Base-by-base conservation (phyloP, 2,113 vertebrate species). In the Accipiter cooperii region DNA sequence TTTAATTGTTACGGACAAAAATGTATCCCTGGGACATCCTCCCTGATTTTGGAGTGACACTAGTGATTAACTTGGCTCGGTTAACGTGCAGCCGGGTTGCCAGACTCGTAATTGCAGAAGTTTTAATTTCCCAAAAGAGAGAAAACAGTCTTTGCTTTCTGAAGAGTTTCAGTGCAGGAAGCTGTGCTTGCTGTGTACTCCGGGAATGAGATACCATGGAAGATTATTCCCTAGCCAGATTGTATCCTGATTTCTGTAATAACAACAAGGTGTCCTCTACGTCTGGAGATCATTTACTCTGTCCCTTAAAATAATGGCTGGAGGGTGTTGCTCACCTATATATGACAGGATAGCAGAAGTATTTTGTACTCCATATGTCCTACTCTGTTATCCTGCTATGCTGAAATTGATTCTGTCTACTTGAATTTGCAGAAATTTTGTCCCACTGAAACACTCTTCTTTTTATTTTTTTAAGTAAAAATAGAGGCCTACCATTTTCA, bases 61-160 rank as follows among this genome's bases (percentile, higher is more conserved):
- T 20, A 42, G 76, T 44, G 79, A 74, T 96, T 77, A 86, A 63
- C 60, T 84, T 88, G 68, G 60, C 76, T 66, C 29, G 14, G 49
- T 90, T 85, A 80, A 40, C 19, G 1, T 60, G 71, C 34, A 55
- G 60, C 34, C 5, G 1, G 12, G 18, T 80, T 94, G 78, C 63
- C 78, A 95, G 81, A 68, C 16, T 66, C 66, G 5, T 80, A 80
- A 90, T 66, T 90, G 69, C 47, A 71, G 11, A 71, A 76, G 70
- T 71, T 90, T 87, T 87, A 57, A 93, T 93, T 93, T 95, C 76
- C 68, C 90, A 26, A 63, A 85, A 93, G 90, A 90, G 49, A 38
- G 36, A 57, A 77, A 49, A 26, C 46, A 28, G 6, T 51, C 26
- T 84, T 89, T 63, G 36, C 29, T 77, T 82, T 77, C 38, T 28